Evolutionary conservation across 2,797 vertebrate species (phyloP).

Genomic region (Syncerus caffer): DNA sequence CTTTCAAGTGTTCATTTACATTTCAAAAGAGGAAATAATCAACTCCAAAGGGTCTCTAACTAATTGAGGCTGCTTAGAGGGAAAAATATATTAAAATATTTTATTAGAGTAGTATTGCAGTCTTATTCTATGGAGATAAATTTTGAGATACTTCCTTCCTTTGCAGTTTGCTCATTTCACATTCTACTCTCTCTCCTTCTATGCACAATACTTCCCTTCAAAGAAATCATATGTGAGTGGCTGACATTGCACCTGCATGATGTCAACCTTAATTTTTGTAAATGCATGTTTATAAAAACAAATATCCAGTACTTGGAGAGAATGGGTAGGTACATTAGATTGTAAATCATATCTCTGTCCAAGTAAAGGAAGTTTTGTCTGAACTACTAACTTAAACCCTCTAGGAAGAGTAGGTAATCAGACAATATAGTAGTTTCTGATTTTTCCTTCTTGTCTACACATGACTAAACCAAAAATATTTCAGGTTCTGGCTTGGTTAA

Average conservation of each 20-base stretch:
- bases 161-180: conserved; percentile 12
- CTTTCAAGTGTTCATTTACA: conserved; percentile 70
- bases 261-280: background rate
- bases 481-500: background rate
- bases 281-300: background rate
- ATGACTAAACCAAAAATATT: background rate
- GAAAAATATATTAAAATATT: conserved; percentile 62
- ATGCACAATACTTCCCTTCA: background rate
- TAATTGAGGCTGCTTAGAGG: conserved; percentile 53
- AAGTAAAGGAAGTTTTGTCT: background rate
- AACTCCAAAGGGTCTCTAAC: conserved; percentile 40
- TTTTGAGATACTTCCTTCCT: background rate
- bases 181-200: background rate
- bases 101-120: conserved; percentile 34
- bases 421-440: background rate
- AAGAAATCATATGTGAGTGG: background rate
- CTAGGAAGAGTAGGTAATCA: background rate
- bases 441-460: background rate
- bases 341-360: background rate
- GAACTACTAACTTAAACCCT: background rate
- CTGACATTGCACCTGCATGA: background rate
- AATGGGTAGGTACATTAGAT: background rate
- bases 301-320: background rate
- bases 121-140: background rate
- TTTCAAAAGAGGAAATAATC: conserved; percentile 67